Evolutionary conservation across 2,113 vertebrate species (phyloP).

Genomic region (Corvus cornix): DNA sequence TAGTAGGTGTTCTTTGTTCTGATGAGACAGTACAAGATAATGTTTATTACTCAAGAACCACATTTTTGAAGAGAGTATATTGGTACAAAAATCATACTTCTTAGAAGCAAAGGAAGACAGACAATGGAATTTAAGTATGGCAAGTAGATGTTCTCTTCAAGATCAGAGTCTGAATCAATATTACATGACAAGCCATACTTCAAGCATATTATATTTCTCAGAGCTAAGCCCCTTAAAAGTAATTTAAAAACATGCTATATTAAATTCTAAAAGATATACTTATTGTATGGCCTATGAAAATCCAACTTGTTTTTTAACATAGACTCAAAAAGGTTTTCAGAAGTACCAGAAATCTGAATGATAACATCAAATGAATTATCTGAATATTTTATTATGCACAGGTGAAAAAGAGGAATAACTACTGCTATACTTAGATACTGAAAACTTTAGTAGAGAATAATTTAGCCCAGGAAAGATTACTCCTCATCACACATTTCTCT

Average conservation of each 20-base stretch:
- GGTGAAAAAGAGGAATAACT: neutral
- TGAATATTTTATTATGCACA: neutral
- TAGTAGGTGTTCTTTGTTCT: neutral
- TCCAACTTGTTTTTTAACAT: neutral
- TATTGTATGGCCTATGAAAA: neutral
- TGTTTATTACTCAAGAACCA: neutral
- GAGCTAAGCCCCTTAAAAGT: neutral
- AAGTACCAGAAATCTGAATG: neutral
- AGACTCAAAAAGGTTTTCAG: neutral
- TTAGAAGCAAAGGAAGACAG: neutral
- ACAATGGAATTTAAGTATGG: neutral
- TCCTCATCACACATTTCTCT: neutral
- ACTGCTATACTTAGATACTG: neutral
- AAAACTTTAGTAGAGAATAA: neutral
- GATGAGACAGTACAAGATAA: neutral
- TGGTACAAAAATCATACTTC: neutral
- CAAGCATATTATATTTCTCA: neutral
- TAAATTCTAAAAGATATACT: neutral
- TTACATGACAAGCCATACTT: neutral
- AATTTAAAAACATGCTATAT: neutral
- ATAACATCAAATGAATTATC: neutral
- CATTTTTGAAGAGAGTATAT: neutral
- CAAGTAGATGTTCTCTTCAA: neutral
- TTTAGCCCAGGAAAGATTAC: neutral
- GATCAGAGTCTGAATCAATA: neutral